Evolutionary conservation across 1,140 invertebrate species (phyloP), one percentile per base, ranked within the genome.

Genomic region (Drosophila leontia): DNA sequence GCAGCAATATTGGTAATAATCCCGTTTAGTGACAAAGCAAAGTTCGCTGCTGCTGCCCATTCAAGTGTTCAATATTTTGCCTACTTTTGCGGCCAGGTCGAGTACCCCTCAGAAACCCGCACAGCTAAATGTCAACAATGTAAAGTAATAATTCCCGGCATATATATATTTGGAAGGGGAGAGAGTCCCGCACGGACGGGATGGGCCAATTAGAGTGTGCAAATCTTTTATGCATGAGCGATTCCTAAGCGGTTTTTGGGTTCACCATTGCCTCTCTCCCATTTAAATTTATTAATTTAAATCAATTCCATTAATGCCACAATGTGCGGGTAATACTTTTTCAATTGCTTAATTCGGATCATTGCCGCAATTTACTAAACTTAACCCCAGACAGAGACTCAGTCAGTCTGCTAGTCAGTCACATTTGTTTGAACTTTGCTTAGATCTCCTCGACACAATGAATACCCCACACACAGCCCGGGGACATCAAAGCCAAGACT

Each of bases 51-150:
- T 11, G 9, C 32, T 51, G 39, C 63, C 42, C 65, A 57, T 67
- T 80, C 35, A 35, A 79, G 75, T 84, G 78, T 71, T 78, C 65
- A 90, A 90, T 90, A 91, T 90, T 90, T 90, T 91, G 78, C 81
- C 71, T 85, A 90, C 81, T 90, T 70, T 48, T 90, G 85, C 58
- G 85, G 85, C 69, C 63, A 62, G n/a, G 41, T 82, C 69, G 82
- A 82, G 79, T 61, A 48, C 29, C 32, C 32, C 68, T 71, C 55
- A 15, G 44, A 41, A 67, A 59, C 82, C 78, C 78, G 78, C 75
- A 85, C 72, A 29, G 44, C 45, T 65, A 71, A 75, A 65, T 90
- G 81, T 81, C 85, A 88, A 75, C 67, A 45, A 74, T 72, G 69
- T 72, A 50, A 61, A 59, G 42, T 57, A 61, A 71, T 51, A 75